These are phyloP conservation scores for Ameiurus melas DNA, from an alignment of 2,113 vertebrate genomes.

Conservation along the genomic window DNA sequence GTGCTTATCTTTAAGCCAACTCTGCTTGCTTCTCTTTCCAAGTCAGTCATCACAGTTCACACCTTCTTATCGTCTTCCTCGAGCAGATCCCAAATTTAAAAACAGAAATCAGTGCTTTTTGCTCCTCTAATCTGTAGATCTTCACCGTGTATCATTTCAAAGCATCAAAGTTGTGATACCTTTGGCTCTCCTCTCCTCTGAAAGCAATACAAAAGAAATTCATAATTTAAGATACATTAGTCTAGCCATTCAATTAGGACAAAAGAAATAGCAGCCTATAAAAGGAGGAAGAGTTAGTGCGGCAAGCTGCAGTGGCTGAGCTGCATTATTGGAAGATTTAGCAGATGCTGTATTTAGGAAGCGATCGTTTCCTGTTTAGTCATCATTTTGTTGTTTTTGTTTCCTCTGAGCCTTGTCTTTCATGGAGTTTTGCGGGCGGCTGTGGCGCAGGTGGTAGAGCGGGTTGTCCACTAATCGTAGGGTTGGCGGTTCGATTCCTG, in stretches of 20 bases:
- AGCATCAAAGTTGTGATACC: neutral
- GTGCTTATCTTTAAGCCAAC: too few relatives aligned
- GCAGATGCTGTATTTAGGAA: neutral
- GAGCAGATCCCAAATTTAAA: neutral
- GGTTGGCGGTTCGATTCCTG: too few relatives aligned
- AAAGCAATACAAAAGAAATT: neutral
- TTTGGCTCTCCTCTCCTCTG: too few relatives aligned
- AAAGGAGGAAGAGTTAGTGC: neutral
- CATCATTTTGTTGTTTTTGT: neutral
- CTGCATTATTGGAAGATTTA: neutral
- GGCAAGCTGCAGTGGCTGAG: neutral
- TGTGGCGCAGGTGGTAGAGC: too few relatives aligned
- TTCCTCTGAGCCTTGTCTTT: neutral
- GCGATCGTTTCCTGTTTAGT: neutral
- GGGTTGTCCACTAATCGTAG: too few relatives aligned
- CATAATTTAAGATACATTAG: neutral
- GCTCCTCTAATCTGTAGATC: neutral
- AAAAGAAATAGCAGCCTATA: neutral
- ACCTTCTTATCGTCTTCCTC: too few relatives aligned
- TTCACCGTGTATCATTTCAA: neutral
- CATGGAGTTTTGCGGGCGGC: neutral
- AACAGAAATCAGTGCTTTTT: neutral
- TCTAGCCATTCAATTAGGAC: neutral
- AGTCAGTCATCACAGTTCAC: too few relatives aligned
- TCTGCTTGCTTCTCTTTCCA: too few relatives aligned